Conservation (phyloP, 2,797 vertebrate genomes). For the Arnoldichthys spilopterus region DNA sequence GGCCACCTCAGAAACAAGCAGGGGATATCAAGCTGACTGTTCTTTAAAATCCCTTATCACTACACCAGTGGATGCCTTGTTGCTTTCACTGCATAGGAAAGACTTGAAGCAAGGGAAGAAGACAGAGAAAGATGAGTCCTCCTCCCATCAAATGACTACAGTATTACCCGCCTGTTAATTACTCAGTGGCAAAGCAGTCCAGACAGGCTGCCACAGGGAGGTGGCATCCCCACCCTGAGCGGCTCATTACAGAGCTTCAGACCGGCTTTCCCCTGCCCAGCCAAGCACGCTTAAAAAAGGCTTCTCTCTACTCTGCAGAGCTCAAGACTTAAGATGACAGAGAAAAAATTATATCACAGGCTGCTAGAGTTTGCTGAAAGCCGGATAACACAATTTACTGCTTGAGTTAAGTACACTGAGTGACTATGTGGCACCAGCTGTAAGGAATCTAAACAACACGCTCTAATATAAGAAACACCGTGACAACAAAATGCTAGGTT, state of each 20-base stretch:
- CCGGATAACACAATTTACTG: conserved; percentile 47
- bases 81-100: not conserved
- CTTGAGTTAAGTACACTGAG: conserved; percentile 31
- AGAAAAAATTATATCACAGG: conserved; percentile 36
- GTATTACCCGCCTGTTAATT: conserved; percentile 40
- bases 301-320: conserved; percentile 14
- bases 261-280: conserved; percentile 20
- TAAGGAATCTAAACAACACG: conserved; percentile 25
- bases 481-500: conserved; percentile 10
- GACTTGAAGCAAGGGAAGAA: not conserved
- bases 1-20: not conserved
- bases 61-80: not conserved
- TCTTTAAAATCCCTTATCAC: not conserved
- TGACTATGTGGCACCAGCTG: conserved; percentile 20
- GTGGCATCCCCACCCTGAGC: conserved; percentile 51
- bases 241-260: conserved; percentile 44
- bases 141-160: conserved; percentile 27
- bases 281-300: conserved; percentile 31
- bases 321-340: conserved; percentile 5
- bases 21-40: not conserved
- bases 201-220: conserved; percentile 42
- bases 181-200: conserved; percentile 34
- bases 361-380: conserved; percentile 16
- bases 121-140: conserved; percentile 27
- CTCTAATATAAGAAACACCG: conserved; percentile 23